Conservation (phyloP, 1,140 invertebrate species). For the Drosophila bocki region DNA sequence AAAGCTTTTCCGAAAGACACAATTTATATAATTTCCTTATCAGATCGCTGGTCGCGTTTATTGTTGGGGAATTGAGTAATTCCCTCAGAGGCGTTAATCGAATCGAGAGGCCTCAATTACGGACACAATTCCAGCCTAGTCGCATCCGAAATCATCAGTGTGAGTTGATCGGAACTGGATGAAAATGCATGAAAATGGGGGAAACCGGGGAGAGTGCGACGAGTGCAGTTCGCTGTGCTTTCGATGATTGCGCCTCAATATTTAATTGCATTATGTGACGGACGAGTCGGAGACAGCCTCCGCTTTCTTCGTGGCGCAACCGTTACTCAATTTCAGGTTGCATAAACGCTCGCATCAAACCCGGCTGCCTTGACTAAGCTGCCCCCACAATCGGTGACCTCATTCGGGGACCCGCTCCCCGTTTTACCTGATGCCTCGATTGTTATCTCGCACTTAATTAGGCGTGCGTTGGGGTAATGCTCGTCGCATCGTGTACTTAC, state of each 20-base stretch:
- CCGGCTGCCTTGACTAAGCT: slow-evolving; percentile 38
- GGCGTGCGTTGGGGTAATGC: slow-evolving; percentile 67
- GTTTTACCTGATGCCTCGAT: slow-evolving; percentile 30
- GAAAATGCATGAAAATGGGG: slow-evolving; percentile 60
- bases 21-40: slow-evolving; percentile 81
- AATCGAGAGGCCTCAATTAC: slow-evolving; percentile 61
- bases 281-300: slow-evolving; percentile 45
- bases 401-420: slow-evolving; percentile 45
- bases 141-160: slow-evolving; percentile 17
- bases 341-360: slow-evolving; percentile 48
- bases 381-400: slow-evolving; percentile 63
- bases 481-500: slow-evolving; percentile 34
- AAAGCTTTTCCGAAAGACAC: slow-evolving; percentile 61
- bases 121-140: slow-evolving; percentile 38
- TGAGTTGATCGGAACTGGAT: slow-evolving; percentile 42
- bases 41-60: slow-evolving; percentile 53
- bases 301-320: slow-evolving; percentile 64
- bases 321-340: slow-evolving; percentile 40
- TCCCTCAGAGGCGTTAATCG: slow-evolving; percentile 63
- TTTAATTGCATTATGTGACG: slow-evolving; percentile 73
- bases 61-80: slow-evolving; percentile 74
- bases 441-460: slow-evolving; percentile 79
- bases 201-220: slow-evolving; percentile 61
- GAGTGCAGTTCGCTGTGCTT: slow-evolving; percentile 76
- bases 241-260: slow-evolving; percentile 63